Evolutionary conservation across 53 echinoderm and acorn worm species (phyloP), one percentile per base, ranked within the genome.

Genomic region (Holothuria leucospilota): DNA sequence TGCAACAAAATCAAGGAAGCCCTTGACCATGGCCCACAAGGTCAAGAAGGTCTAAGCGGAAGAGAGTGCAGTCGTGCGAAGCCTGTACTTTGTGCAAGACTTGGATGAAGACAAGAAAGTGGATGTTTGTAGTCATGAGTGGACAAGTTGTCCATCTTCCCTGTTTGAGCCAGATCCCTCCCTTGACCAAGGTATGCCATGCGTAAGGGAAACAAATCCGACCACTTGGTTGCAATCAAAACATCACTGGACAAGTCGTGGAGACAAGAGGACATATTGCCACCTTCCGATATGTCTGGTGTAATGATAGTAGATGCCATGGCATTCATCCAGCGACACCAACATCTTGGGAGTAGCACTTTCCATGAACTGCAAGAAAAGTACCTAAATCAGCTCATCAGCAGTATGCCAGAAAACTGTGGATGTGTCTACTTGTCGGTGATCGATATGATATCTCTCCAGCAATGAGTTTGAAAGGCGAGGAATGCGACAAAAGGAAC

Each of bases 161-260:
- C 64, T 64, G 64, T 77, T 77, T 77, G 46, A 77, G 78, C 78
- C 78, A 9, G 51, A 77, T 77, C 24, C 78, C 25, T 24, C 42
- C 18, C 0, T 77, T 39, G 78, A 77, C 24, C 78, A 77, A 12
- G 78, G 78, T 41, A 46, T 77, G 78, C 51, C 41, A 77, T 77
- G 78, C 42, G 78, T 24, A 77, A 77, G 25, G 42, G 78, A 9
- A 77, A 77, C 51, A 77, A 77, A 18, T 16, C 78, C 25, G 78
- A 77, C 20, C 51, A 46, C 78, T 77, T 77, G 64, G 64, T 15
- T 64, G 64, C 64, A 64, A 64, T 64, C 64, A 9, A 64, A 64
- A 64, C 64, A 64, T 64, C 18, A 9, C 64, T 13, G 11, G 64
- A 15, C 64, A 64, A 15, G 12, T 64, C 64, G 26, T 64, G 64